Percentiles rank a stretch among this genome's conserved stretches.
Evolutionary conservation across 2,888 invertebrate genomes (phyloP).

Genomic region (Caenorhabditis sp.): DNA sequence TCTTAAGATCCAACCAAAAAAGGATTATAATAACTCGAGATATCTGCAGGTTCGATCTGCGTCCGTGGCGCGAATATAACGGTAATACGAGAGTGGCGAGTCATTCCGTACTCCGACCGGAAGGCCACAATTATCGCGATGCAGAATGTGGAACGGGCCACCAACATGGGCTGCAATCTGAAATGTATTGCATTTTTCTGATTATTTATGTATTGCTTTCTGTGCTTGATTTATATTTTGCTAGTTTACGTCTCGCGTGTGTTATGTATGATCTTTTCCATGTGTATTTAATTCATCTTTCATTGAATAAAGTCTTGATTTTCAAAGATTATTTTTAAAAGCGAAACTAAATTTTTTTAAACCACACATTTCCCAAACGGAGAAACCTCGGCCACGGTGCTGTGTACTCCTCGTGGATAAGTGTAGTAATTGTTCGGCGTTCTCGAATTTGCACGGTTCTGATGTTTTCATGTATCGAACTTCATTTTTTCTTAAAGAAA

Average conservation of each 20-base stretch:
- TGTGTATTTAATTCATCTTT: too few relatives aligned
- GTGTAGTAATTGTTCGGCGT: neutral
- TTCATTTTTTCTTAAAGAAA: neutral
- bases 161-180: constrained; percentile 29
- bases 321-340: too few relatives aligned
- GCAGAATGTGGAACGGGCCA: constrained; percentile 33
- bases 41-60: constrained; percentile 48
- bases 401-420: constrained; percentile 27
- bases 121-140: constrained; percentile 49
- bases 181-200: constrained; percentile 28
- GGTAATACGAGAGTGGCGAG: constrained; percentile 47
- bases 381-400: neutral
- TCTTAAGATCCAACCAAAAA: constrained; percentile 6
- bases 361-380: constrained; percentile 20
- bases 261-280: too few relatives aligned
- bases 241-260: too few relatives aligned
- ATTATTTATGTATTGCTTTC: neutral
- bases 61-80: constrained; percentile 45
- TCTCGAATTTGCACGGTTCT: neutral
- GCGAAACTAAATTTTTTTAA: too few relatives aligned
- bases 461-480: neutral
- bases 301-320: neutral
- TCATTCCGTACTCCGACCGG: constrained; percentile 40
- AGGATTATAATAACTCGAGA: constrained; percentile 5
- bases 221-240: neutral